A percentile compares a stretch with the other conserved stretches of the same genome.
Evolutionary conservation across 2,113 vertebrate species (phyloP).

Genomic region (Quiscalus mexicanus): DNA sequence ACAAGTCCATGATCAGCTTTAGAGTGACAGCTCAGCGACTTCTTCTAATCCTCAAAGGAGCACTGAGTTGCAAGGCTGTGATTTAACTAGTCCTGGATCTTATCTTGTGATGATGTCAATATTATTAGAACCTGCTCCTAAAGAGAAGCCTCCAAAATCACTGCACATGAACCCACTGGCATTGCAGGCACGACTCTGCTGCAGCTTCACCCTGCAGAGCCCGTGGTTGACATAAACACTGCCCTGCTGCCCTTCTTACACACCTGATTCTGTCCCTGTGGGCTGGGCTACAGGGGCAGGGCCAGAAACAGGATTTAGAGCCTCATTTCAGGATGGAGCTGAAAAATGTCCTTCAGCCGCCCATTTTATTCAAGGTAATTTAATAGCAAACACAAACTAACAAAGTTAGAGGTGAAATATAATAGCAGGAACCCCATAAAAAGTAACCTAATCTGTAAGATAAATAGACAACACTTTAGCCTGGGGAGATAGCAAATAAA

Average conservation of each 20-base stretch:
- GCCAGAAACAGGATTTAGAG: conserved; percentile 33
- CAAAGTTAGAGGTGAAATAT: conserved; percentile 74
- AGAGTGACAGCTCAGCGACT: conserved; percentile 63
- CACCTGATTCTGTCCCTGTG: background rate
- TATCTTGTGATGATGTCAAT: conserved; percentile 59
- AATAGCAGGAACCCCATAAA: conserved; percentile 65
- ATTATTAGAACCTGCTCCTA: conserved; percentile 35
- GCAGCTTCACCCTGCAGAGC: background rate
- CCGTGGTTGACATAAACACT: background rate
- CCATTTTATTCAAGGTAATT: conserved; percentile 71
- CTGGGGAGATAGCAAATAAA: conserved; percentile 69
- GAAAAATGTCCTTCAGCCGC: conserved; percentile 63
- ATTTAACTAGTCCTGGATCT: conserved; percentile 66
- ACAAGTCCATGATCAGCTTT: conserved; percentile 68
- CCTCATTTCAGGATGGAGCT: conserved; percentile 41
- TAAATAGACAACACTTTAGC: conserved; percentile 68
- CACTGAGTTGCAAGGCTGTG: conserved; percentile 31
- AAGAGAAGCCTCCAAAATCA: conserved; percentile 46
- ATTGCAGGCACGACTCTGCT: background rate
- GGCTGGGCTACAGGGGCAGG: background rate
- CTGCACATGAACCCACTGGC: background rate
- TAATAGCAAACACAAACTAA: conserved; percentile 72
- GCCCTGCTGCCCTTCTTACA: background rate
- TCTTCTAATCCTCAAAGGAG: conserved; percentile 58
- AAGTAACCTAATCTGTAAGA: conserved; percentile 71